Evolutionary conservation across 2,888 invertebrate species (phyloP).

Genomic region (Deilephila porcellus): DNA sequence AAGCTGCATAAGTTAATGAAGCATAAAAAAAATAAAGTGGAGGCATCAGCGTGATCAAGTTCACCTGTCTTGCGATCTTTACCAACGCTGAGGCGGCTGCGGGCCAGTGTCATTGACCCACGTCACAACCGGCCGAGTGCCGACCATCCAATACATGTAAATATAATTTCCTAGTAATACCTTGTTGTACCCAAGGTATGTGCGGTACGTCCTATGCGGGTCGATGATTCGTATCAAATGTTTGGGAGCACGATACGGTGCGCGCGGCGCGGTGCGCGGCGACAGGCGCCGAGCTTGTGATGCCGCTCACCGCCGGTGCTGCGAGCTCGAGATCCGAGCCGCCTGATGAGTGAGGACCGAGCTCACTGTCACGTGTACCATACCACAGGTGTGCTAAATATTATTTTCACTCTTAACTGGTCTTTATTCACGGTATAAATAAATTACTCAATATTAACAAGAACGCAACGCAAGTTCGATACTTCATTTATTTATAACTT

Average conservation of each 20-base stretch:
- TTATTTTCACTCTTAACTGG: slow-evolving; percentile 30
- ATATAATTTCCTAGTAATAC: slow-evolving; percentile 41
- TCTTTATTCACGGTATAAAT: slow-evolving; percentile 18
- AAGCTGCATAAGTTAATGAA: slow-evolving; percentile 20
- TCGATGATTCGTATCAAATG: slow-evolving; percentile 45
- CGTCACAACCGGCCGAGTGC: slow-evolving; percentile 35
- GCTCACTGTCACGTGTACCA: background rate
- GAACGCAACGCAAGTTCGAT: background rate
- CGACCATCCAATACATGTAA: slow-evolving; percentile 41
- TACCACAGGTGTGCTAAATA: slow-evolving; percentile 31
- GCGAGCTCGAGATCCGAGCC: background rate
- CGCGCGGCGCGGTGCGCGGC: slow-evolving; percentile 32
- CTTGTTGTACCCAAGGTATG: slow-evolving; percentile 37
- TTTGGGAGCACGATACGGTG: slow-evolving; percentile 39
- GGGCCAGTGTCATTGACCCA: slow-evolving; percentile 43
- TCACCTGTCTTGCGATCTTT: slow-evolving; percentile 35
- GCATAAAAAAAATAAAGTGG: slow-evolving; percentile 14
- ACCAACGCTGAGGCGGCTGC: slow-evolving; percentile 25
- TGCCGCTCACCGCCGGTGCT: background rate
- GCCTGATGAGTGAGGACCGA: background rate
- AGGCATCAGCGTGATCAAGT: slow-evolving; percentile 17
- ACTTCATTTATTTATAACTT: too few species aligned
- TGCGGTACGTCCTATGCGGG: slow-evolving; percentile 43
- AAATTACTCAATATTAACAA: slow-evolving; percentile 5
- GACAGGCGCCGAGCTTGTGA: slow-evolving; percentile 25